Conservation (phyloP, 2,888 invertebrate species). For the Salticus scenicus region DNA sequence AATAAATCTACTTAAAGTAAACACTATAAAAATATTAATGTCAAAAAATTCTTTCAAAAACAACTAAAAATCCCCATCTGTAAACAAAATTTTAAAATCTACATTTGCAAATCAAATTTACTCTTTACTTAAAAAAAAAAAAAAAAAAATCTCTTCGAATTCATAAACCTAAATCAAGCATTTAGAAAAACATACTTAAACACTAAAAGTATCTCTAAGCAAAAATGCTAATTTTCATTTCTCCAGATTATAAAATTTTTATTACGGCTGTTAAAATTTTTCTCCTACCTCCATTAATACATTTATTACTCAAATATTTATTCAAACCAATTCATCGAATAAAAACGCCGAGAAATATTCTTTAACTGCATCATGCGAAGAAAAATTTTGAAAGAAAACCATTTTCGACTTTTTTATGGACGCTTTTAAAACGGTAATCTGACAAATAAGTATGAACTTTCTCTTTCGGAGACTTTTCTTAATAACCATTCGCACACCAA, state of each 20-base stretch:
- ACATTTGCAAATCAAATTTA: too few species aligned
- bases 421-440: not conserved
- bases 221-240: too few species aligned
- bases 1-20: too few species aligned
- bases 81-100: too few species aligned
- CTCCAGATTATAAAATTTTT: not conserved
- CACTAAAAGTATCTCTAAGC: too few species aligned
- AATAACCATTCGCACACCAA: not conserved
- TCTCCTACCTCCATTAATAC: not conserved
- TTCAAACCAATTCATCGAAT: not conserved
- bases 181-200: too few species aligned
- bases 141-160: too few species aligned
- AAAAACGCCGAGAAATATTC: not conserved
- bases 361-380: not conserved
- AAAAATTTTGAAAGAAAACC: not conserved
- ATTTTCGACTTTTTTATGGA: not conserved
- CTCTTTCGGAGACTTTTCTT: not conserved
- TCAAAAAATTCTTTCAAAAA: too few species aligned
- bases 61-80: too few species aligned
- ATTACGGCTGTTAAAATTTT: not conserved
- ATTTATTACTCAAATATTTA: not conserved
- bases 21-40: too few species aligned
- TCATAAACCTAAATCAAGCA: too few species aligned
- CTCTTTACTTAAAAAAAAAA: too few species aligned
- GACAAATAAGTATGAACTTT: not conserved